Evolutionary conservation across 2,888 invertebrate species (phyloP), one percentile per base, ranked within the genome.

Genomic region (Dascillus cervinus): DNA sequence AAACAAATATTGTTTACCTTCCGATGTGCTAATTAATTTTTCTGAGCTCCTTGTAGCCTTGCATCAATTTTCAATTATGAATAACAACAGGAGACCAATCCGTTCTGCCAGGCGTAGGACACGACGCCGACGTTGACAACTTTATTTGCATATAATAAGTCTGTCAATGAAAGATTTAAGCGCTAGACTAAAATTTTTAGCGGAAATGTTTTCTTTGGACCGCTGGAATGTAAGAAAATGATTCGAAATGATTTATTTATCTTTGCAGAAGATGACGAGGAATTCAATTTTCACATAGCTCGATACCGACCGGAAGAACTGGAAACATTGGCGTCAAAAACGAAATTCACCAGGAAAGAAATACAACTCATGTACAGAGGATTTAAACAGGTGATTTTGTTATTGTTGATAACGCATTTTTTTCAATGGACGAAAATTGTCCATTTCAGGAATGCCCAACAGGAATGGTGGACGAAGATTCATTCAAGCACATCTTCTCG

Each of bases 321-420:
- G 40, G 75, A 79, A 29, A 79, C 81, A 35, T 72, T 90, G 22
- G 82, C 84, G 24, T 77, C 75, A 46, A 79, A 72, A 49, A 84
- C 88, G 22, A 80, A 84, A 52, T 90, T 90, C 70, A 77, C 82
- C 3, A 68, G 76, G 44, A 82, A 82, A 54, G 90, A 91, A 69
- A 85, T 91, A 52, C 87, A 89, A 56, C 76, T 88, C 44, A 89
- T 91, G 71, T 91, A 91, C 66, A 70, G 89, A 24, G 89, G 90
- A 2, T 90, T 90, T 62, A 90, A 90, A 57, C 89, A 90, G 78
- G 86, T 82, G 12, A 24, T 14, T 20, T 31, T 2, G 14, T 21
- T 22, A 4, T 29, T 29, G 9, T 24, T 13, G 4, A 6, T 17
- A 17, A 17, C 17, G 6, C 17, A 15, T 14, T 23, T 32, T 20